Base-by-base conservation (phyloP, 2,797 vertebrate species). In the Xenopus petersii region DNA sequence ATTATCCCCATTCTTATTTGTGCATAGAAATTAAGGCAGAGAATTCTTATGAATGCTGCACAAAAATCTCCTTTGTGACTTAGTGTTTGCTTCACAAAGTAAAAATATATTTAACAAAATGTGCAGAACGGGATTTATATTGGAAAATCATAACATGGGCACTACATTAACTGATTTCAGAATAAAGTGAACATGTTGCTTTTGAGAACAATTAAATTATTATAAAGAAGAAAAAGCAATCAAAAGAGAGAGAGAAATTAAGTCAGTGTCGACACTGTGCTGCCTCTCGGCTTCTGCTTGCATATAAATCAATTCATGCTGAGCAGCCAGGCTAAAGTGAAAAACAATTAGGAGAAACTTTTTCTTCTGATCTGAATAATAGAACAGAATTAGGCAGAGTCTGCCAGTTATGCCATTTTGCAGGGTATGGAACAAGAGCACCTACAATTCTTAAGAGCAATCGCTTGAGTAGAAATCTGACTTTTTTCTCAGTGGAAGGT, bases 261-360 rank as follows among this genome's bases (percentile, higher is more conserved):
- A 68, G 69, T 73, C 64, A 73, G 64, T 63, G 60, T n/a, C 26
- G 70, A 48, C 60, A 17, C 49, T 61, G 46, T 64, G 56, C 54
- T 72, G 56, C 47, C 62, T 59, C 70, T 67, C 55, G 60, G 64
- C 75, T 24, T 47, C 68, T 71, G 75, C 58, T 4, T 26, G 64
- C 61, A 66, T 72, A 65, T 67, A 63, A 77, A 73, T 73, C 58
- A 33, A 33, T 36, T 55, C 75, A 73, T 36, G 75, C 70, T 73
- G 75, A 24, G 70, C 71, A 10, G 60, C 59, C 54, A 69, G 64
- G 68, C 73, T 77, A 42, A 30, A 68, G 62, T 68, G 60, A 73
- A 68, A 42, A 73, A 73, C 65, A 77, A 73, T 77, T 73, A 77
- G 62, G 65, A 77, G 73, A 73, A 30, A 72, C 48, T 73, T 77